These are phyloP conservation scores for Laticauda colubrina DNA, from an alignment of 2,113 vertebrate species.

Conservation along the genomic window DNA sequence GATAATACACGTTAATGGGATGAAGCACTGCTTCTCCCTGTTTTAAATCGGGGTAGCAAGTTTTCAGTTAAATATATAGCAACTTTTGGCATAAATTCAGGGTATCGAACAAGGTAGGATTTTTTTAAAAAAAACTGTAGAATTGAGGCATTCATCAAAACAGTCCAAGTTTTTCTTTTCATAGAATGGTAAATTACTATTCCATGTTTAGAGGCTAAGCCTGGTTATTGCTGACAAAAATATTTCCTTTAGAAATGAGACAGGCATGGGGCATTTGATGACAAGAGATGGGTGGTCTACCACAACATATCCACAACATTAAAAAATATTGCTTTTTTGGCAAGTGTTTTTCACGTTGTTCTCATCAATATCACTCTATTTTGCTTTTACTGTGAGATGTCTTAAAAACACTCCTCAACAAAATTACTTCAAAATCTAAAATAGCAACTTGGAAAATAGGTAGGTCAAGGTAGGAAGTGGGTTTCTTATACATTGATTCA, in stretches of 20 bases:
- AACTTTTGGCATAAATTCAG: neutral
- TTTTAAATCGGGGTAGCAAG: neutral
- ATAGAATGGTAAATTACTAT: conserved; percentile 7
- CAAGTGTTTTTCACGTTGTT: conserved; percentile 29
- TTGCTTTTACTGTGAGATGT: conserved; percentile 37
- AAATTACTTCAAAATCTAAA: conserved; percentile 33
- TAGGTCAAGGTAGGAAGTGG: conserved; percentile 1
- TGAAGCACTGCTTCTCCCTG: neutral
- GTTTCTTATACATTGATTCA: conserved; percentile 28
- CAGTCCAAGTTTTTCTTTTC: conserved; percentile 45
- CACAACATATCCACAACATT: conserved; percentile 30
- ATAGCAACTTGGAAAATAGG: conserved; percentile 8
- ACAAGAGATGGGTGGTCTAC: neutral
- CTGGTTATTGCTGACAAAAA: conserved; percentile 30
- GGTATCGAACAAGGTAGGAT: neutral
- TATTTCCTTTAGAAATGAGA: conserved; percentile 32
- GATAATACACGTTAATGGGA: neutral
- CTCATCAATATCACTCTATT: neutral
- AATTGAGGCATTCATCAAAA: conserved; percentile 29
- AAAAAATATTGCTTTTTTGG: conserved; percentile 31
- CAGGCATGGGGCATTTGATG: neutral
- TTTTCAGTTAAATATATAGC: neutral
- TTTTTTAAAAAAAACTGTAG: neutral
- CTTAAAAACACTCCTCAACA: conserved; percentile 55
- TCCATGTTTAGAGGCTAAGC: conserved; percentile 20